Evolutionary conservation across 2,113 vertebrate genomes (phyloP).

Genomic region (Herpetotheres cachinnans): DNA sequence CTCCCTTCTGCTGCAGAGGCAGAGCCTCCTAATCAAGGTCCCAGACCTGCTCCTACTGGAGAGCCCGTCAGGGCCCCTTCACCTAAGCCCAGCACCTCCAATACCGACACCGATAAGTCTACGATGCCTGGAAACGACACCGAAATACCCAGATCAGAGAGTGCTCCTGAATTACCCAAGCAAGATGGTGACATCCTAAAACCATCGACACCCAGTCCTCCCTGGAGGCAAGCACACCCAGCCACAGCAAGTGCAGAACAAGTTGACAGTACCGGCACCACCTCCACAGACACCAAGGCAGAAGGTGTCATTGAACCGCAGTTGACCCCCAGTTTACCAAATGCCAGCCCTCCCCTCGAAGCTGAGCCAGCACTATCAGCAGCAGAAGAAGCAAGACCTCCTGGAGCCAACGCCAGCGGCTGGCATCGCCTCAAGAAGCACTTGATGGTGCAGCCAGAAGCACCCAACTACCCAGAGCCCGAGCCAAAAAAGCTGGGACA

Average conservation of each 20-base stretch:
- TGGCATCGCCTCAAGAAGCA: slow-evolving; percentile 90
- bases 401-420: slow-evolving; percentile 73
- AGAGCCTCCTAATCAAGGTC: neutral
- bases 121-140: slow-evolving; percentile 10
- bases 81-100: neutral
- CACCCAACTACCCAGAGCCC: slow-evolving; percentile 49
- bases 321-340: neutral
- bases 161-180: neutral
- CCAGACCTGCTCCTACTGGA: neutral
- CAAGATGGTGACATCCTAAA: neutral
- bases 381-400: neutral
- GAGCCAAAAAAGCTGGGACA: neutral
- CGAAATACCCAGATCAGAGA: neutral
- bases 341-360: neutral
- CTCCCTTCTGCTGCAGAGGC: neutral
- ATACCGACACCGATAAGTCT: slow-evolving; percentile 37
- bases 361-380: slow-evolving; percentile 13
- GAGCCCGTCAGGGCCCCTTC: neutral
- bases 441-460: slow-evolving; percentile 81
- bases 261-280: neutral
- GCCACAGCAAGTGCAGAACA: neutral
- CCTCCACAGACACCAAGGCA: neutral
- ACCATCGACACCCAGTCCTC: neutral
- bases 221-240: neutral
- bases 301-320: neutral